These are phyloP conservation scores for Triplophysa rosa DNA, from an alignment of 2,113 vertebrate genomes.

Conservation along the genomic window DNA sequence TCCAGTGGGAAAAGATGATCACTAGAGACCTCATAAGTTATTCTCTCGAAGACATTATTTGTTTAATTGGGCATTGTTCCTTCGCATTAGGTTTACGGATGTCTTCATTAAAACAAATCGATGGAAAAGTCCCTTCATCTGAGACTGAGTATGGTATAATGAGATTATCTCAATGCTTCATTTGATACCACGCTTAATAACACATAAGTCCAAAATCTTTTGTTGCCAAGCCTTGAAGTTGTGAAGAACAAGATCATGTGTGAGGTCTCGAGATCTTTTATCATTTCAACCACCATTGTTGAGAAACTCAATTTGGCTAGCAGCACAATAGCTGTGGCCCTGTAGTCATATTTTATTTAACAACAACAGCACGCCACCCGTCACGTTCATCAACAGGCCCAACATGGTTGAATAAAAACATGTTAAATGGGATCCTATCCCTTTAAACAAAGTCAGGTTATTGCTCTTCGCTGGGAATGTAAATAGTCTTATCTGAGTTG, in stretches of 20 bases:
- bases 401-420: not conserved
- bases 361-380: conserved; percentile 4
- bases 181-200: conserved; percentile 8
- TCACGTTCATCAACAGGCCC: not conserved
- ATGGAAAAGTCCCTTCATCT: conserved; percentile 28
- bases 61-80: conserved; percentile 22
- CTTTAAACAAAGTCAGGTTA: not conserved
- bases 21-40: conserved; percentile 18
- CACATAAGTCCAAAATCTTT: conserved; percentile 6
- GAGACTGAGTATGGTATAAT: not conserved
- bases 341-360: conserved; percentile 37
- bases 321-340: not conserved
- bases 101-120: conserved; percentile 18
- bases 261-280: conserved; percentile 17
- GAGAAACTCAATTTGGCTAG: not conserved
- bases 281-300: not conserved
- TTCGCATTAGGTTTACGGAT: conserved; percentile 11
- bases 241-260: conserved; percentile 23
- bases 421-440: not conserved
- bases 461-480: not conserved
- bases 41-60: conserved; percentile 25
- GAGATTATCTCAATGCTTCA: conserved; percentile 18
- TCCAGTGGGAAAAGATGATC: not conserved
- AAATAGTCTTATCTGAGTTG: not conserved
- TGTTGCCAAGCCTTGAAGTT: conserved; percentile 7